These are phyloP conservation scores for Brevimyrus niger DNA, from an alignment of 2,113 vertebrate genomes.

Conservation along the genomic window DNA sequence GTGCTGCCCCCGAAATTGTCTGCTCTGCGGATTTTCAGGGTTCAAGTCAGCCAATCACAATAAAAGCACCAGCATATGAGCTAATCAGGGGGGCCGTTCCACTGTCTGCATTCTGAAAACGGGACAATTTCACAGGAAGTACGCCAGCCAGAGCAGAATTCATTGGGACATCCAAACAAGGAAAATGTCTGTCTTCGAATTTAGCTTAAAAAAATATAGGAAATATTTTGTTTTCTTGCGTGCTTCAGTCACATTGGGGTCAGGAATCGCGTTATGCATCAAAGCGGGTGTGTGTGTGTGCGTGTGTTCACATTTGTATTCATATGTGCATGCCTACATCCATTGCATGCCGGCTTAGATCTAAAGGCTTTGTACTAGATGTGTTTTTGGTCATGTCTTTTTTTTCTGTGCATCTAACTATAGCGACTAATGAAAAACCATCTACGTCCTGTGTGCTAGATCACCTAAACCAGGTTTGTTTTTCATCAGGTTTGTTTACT, in stretches of 20 bases:
- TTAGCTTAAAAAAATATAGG: background rate
- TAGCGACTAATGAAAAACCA: background rate
- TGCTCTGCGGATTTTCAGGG: background rate
- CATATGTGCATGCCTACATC: background rate
- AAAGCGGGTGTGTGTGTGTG: background rate
- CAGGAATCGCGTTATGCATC: background rate
- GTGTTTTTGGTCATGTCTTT: background rate
- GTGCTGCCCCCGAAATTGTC: background rate
- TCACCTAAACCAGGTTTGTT: background rate
- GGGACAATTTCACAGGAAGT: background rate
- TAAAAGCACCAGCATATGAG: background rate
- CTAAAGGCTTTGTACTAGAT: background rate
- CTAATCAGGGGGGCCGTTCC: background rate
- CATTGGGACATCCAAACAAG: background rate
- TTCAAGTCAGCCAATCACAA: background rate
- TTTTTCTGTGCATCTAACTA: background rate
- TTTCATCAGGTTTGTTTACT: background rate
- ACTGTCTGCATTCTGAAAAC: background rate
- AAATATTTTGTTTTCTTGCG: background rate
- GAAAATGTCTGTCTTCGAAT: background rate
- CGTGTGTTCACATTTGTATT: conserved; percentile 3
- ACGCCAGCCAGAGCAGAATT: background rate
- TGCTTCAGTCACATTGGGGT: background rate
- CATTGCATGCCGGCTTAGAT: background rate
- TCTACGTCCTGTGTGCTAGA: background rate